Percentiles rank a stretch among this genome's conserved stretches.
phyloP scores from a whole-genome alignment of 2,113 vertebrate species.

The Tenrec ecaudatus region DNA sequence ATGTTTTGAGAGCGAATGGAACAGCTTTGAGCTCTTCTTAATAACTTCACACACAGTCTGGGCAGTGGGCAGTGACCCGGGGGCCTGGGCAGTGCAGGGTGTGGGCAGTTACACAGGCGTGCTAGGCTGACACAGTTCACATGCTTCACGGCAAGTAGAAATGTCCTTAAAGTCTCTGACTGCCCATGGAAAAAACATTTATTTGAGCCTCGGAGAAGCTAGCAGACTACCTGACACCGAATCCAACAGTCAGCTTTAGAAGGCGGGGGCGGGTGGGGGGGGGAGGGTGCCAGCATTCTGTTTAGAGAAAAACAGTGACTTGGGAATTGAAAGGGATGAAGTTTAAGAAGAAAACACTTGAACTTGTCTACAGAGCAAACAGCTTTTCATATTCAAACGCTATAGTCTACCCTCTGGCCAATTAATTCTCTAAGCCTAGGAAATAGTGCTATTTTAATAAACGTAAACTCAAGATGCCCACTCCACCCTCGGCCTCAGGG shows the following conservation, averaged over 20 bases:
- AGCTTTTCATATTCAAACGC: neutral
- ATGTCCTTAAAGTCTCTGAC: neutral
- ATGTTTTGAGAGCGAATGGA: neutral
- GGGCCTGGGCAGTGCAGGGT: rapidly evolving
- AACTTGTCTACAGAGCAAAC: neutral
- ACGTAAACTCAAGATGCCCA: neutral
- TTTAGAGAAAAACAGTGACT: neutral
- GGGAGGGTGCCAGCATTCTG: neutral
- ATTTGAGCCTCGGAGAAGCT: neutral
- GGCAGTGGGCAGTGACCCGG: rapidly evolving
- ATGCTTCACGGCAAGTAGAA: neutral
- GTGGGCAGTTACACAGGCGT: rapidly evolving
- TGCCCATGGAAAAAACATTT: neutral
- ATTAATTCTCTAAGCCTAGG: neutral
- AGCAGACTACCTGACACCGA: neutral
- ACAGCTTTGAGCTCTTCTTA: neutral
- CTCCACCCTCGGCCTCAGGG: neutral
- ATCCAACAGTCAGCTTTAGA: neutral
- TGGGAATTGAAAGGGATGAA: neutral
- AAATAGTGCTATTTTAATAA: neutral
- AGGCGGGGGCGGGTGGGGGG: too few species aligned
- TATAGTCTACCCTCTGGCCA: rapidly evolving
- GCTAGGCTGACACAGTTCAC: rapidly evolving
- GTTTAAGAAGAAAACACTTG: neutral
- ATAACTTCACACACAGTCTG: rapidly evolving